phyloP scores from a whole-genome alignment of 2,113 vertebrate genomes.

The Desmodus rotundus region DNA sequence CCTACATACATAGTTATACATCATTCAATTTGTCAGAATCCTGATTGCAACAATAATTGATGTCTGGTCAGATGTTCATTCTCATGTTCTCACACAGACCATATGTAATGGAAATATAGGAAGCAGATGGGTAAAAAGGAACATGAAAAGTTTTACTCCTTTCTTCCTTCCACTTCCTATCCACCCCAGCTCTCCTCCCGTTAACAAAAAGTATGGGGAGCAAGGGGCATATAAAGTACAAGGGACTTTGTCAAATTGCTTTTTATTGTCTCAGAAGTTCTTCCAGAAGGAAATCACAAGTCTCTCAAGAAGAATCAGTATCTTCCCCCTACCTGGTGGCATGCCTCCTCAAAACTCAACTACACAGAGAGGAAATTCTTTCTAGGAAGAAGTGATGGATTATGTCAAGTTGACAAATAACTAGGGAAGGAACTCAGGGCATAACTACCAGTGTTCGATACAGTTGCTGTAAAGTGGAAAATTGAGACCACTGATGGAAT shows the following conservation, averaged over 20 bases:
- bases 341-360: background rate
- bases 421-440: background rate
- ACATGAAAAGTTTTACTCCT: background rate
- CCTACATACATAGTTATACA: background rate
- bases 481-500: background rate
- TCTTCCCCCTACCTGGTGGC: background rate
- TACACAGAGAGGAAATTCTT: background rate
- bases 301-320: background rate
- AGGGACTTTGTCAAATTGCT: background rate
- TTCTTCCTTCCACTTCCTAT: background rate
- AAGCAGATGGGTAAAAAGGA: background rate
- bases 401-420: background rate
- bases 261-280: background rate
- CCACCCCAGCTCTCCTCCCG: background rate
- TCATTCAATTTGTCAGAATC: constrained; percentile 45
- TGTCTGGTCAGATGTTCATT: constrained; percentile 23
- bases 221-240: background rate
- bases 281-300: background rate
- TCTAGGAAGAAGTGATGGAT: background rate
- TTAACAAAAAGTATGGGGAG: background rate
- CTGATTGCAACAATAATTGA: constrained; percentile 45
- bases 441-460: background rate
- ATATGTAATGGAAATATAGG: background rate
- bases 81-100: background rate
- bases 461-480: background rate